A percentile compares a stretch with the other conserved stretches of the same genome.
Evolutionary conservation across 1,140 invertebrate genomes (phyloP).

Genomic region (Tetraneura akinire): DNA sequence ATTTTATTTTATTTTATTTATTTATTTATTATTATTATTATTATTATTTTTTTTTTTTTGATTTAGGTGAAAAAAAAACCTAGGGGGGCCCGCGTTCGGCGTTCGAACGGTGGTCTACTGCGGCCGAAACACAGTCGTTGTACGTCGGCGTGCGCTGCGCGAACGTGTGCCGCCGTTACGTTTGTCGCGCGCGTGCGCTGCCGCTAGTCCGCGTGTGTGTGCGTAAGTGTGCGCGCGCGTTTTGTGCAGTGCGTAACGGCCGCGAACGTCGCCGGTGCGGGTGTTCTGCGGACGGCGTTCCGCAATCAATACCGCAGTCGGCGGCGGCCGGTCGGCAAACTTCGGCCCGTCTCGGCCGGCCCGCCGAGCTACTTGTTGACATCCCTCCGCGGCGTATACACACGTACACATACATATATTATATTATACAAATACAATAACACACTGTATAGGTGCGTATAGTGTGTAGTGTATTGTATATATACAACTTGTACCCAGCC

Average conservation of each 20-base stretch:
- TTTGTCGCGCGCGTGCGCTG: too few species aligned
- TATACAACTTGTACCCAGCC: not conserved
- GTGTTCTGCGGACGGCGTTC: constrained; percentile 44
- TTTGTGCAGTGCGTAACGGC: constrained; percentile 45
- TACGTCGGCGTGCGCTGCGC: constrained; percentile 30
- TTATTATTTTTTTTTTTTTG: too few species aligned
- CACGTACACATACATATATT: too few species aligned
- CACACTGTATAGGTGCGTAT: too few species aligned
- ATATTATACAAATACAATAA: too few species aligned
- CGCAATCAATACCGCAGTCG: constrained; percentile 42
- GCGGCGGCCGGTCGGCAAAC: constrained; percentile 27
- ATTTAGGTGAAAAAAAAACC: not conserved
- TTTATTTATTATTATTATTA: too few species aligned
- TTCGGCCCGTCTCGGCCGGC: not conserved
- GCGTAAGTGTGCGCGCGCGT: not conserved
- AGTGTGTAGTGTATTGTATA: too few species aligned
- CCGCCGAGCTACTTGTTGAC: constrained; percentile 44
- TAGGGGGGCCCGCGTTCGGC: constrained; percentile 30
- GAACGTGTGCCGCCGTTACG: constrained; percentile 16
- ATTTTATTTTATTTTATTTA: too few species aligned
- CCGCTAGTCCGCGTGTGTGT: not conserved
- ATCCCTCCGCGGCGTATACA: constrained; percentile 5
- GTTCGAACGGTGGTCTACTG: constrained; percentile 37
- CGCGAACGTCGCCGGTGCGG: constrained; percentile 46
- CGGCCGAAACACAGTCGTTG: not conserved